These are phyloP conservation scores for Tillus elongatus DNA, from an alignment of 2,888 invertebrate genomes.

Conservation along the genomic window DNA sequence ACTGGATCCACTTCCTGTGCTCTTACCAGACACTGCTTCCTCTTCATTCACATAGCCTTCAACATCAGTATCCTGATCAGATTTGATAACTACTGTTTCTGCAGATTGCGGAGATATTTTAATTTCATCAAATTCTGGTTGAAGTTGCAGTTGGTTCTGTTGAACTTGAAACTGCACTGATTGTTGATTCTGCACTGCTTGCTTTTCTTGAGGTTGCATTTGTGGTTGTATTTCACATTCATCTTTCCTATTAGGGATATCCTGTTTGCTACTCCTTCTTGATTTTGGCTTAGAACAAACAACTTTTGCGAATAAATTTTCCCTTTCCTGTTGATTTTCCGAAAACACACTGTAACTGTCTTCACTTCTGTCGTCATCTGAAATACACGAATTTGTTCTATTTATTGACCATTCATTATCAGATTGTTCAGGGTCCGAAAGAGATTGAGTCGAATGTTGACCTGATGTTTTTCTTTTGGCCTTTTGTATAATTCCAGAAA, in stretches of 20 bases:
- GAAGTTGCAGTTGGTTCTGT: slow-evolving; percentile 18
- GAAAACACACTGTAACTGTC: slow-evolving; percentile 52
- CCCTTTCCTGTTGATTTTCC: slow-evolving; percentile 52
- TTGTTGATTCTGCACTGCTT: slow-evolving; percentile 14
- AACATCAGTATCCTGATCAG: slow-evolving; percentile 33
- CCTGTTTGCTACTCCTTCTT: slow-evolving; percentile 40
- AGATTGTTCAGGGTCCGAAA: slow-evolving; percentile 70
- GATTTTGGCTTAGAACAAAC: slow-evolving; percentile 31
- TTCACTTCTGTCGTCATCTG: slow-evolving; percentile 57
- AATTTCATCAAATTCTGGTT: slow-evolving; percentile 21
- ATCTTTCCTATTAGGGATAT: background rate
- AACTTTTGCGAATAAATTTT: slow-evolving; percentile 57
- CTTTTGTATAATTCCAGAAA: slow-evolving; percentile 78
- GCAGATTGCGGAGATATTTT: slow-evolving; percentile 16
- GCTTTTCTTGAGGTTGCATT: slow-evolving; percentile 14
- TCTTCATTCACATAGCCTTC: slow-evolving; percentile 32
- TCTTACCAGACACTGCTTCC: slow-evolving; percentile 51
- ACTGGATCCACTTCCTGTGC: slow-evolving; percentile 52
- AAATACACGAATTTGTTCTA: slow-evolving; percentile 61
- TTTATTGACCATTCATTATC: slow-evolving; percentile 59
- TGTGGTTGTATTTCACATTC: slow-evolving; percentile 4
- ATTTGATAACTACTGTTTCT: slow-evolving; percentile 38
- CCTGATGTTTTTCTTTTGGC: slow-evolving; percentile 61
- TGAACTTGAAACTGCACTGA: slow-evolving; percentile 18
- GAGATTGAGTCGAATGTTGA: slow-evolving; percentile 51